Conservation (phyloP, 2,888 invertebrate genomes). For the Acronicta alni region DNA sequence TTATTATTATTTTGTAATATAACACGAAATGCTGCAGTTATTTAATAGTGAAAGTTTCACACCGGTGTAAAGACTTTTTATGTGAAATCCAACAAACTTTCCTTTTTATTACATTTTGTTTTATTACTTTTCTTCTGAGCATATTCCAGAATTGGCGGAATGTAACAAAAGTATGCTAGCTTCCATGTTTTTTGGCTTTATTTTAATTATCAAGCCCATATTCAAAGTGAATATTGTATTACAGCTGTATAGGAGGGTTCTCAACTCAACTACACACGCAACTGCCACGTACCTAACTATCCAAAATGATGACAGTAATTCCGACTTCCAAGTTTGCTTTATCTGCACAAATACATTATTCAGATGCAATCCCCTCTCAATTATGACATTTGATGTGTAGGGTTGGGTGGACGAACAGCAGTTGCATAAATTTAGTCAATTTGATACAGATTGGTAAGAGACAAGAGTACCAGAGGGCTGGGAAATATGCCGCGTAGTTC, state of each 20-base stretch:
- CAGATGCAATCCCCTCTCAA: slow-evolving; percentile 71
- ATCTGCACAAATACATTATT: slow-evolving; percentile 75
- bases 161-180: background rate
- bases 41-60: slow-evolving; percentile 1
- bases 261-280: slow-evolving; percentile 14
- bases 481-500: slow-evolving; percentile 34
- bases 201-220: slow-evolving; percentile 27
- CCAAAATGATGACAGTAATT: slow-evolving; percentile 57
- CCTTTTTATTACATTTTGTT: slow-evolving; percentile 1
- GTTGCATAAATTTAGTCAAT: slow-evolving; percentile 88
- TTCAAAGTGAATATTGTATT: slow-evolving; percentile 54
- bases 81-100: slow-evolving; percentile 25
- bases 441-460: slow-evolving; percentile 73
- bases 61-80: slow-evolving; percentile 2
- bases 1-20: slow-evolving; percentile 1
- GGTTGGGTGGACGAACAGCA: slow-evolving; percentile 64
- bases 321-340: slow-evolving; percentile 57
- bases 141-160: slow-evolving; percentile 5
- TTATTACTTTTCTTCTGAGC: too few species aligned
- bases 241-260: slow-evolving; percentile 24
- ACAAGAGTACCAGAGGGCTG: slow-evolving; percentile 36
- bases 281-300: slow-evolving; percentile 29
- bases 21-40: background rate
- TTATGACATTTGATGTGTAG: slow-evolving; percentile 84
- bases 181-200: too few species aligned